phyloP scores from a whole-genome alignment of 2,888 invertebrate genomes.

The Panzeria rudis region DNA sequence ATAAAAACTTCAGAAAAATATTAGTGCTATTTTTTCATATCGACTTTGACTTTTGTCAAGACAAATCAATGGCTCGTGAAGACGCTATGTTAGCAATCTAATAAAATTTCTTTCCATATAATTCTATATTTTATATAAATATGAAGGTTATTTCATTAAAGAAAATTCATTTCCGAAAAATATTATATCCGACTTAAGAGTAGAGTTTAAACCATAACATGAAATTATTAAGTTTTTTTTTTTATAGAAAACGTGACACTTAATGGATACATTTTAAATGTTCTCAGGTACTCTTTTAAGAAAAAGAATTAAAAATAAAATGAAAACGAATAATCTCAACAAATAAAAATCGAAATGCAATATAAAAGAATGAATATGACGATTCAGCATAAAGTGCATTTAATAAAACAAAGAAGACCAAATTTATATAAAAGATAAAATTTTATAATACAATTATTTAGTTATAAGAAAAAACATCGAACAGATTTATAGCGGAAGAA shows the following conservation, averaged over 20 bases:
- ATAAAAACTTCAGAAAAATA: too few relatives aligned
- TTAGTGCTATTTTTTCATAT: too few relatives aligned
- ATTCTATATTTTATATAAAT: not conserved
- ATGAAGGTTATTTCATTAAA: not conserved
- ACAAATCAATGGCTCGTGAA: too few relatives aligned
- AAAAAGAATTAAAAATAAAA: not conserved
- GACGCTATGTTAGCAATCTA: too few relatives aligned
- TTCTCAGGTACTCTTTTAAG: not conserved
- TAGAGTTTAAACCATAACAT: not conserved
- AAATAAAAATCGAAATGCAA: not conserved
- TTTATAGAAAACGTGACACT: not conserved
- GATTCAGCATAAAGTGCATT: slow-evolving; percentile 15
- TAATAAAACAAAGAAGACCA: not conserved
- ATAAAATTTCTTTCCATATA: not conserved
- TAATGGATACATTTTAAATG: not conserved
- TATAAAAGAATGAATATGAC: not conserved
- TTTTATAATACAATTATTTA: slow-evolving; percentile 11
- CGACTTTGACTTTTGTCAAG: too few relatives aligned
- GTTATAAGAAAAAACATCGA: slow-evolving; percentile 9
- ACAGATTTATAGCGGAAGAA: not conserved
- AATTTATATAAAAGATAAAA: slow-evolving; percentile 26
- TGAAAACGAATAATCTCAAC: not conserved
- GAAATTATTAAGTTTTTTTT: not conserved
- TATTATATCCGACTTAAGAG: not conserved
- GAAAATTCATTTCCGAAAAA: not conserved